Conservation (phyloP, 1,140 invertebrate genomes). For the Contarinia nasturtii region DNA sequence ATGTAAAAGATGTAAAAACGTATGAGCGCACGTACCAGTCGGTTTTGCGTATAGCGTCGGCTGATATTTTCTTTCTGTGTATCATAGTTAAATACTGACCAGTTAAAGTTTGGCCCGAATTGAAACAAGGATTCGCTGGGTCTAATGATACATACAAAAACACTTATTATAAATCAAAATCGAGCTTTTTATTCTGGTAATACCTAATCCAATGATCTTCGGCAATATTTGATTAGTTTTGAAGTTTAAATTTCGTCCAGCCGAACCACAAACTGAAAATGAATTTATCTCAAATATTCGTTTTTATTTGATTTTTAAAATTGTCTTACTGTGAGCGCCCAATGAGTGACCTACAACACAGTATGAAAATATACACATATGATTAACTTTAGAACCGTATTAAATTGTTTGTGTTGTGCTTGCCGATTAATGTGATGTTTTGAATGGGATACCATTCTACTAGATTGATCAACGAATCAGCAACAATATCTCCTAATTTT, state of each 20-base stretch:
- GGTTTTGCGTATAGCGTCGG: too few species aligned
- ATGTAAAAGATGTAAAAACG: too few species aligned
- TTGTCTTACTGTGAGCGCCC: too few species aligned
- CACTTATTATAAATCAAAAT: not conserved
- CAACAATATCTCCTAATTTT: constrained; percentile 15
- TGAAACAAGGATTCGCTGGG: constrained; percentile 1
- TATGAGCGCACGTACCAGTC: too few species aligned
- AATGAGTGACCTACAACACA: too few species aligned
- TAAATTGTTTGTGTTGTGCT: constrained; percentile 1
- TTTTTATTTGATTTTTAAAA: too few species aligned
- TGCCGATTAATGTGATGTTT: constrained; percentile 20
- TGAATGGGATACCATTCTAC: constrained; percentile 10
- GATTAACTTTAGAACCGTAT: too few species aligned
- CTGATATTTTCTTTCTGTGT: too few species aligned
- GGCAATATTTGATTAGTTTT: not conserved
- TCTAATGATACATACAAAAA: too few species aligned
- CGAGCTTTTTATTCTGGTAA: not conserved
- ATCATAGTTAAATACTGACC: not conserved
- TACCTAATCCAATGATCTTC: not conserved
- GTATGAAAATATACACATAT: too few species aligned
- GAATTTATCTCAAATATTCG: too few species aligned
- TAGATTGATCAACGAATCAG: constrained; percentile 11
- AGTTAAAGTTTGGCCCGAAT: not conserved
- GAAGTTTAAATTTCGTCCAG: not conserved
- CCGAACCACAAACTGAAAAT: not conserved